Percentiles rank a stretch among this genome's conserved stretches.
Conservation (phyloP, 2,888 invertebrate species). For the Aleiodes alternator region DNA sequence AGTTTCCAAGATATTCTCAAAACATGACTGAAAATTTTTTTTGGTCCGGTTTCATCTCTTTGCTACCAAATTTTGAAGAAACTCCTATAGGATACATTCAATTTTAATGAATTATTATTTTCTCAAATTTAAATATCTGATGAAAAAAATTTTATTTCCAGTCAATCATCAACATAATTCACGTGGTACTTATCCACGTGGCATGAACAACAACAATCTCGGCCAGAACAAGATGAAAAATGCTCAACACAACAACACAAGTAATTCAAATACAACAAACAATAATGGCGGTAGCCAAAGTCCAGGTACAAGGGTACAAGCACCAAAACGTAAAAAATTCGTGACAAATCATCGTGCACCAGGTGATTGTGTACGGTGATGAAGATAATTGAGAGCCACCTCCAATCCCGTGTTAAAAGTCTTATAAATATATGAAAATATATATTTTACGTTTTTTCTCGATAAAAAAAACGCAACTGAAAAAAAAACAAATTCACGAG, state of each 20-base stretch:
- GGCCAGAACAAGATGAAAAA: constrained; percentile 67
- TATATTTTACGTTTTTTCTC: constrained; percentile 47
- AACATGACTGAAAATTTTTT: too few relatives aligned
- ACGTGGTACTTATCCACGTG: constrained; percentile 67
- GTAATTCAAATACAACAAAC: constrained; percentile 64
- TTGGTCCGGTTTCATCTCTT: neutral
- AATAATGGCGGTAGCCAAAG: constrained; percentile 68
- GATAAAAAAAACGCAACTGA: constrained; percentile 12
- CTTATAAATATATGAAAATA: constrained; percentile 31
- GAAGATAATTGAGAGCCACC: constrained; percentile 57
- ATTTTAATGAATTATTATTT: neutral
- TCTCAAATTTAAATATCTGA: too few relatives aligned
- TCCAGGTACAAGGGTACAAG: constrained; percentile 66
- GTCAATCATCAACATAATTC: constrained; percentile 68
- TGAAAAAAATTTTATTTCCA: constrained; percentile 38
- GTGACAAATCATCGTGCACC: constrained; percentile 65
- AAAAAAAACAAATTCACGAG: neutral
- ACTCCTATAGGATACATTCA: too few relatives aligned
- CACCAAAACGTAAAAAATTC: constrained; percentile 71
- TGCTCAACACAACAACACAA: constrained; percentile 57
- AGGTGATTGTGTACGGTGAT: constrained; percentile 74
- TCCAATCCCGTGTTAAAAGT: constrained; percentile 35
- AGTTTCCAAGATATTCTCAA: too few relatives aligned
- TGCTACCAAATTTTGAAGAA: neutral
- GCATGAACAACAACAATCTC: constrained; percentile 67